Conservation (phyloP, 1,140 invertebrate species). For the Zaprionus taronus region DNA sequence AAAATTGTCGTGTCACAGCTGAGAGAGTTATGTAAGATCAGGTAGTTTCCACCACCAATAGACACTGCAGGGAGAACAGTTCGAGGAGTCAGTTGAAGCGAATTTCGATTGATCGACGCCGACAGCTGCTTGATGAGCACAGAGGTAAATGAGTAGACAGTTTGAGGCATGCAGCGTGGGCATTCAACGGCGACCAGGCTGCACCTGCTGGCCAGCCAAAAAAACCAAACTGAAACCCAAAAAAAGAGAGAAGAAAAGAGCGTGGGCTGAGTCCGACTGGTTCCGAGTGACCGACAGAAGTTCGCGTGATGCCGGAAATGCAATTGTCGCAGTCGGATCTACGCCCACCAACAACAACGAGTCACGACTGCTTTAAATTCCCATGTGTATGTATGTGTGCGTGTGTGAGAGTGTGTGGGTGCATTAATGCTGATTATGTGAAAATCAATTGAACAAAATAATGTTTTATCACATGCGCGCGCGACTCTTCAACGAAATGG, state of each 20-base stretch:
- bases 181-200: constrained; percentile 32
- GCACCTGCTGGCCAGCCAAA: constrained; percentile 60
- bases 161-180: constrained; percentile 63
- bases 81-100: constrained; percentile 15
- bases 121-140: constrained; percentile 64
- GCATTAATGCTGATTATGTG: constrained; percentile 61
- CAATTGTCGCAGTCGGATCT: constrained; percentile 70
- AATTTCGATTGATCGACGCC: constrained; percentile 66
- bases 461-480: constrained; percentile 59
- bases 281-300: constrained; percentile 30
- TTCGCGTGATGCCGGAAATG: constrained; percentile 71
- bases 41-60: constrained; percentile 18
- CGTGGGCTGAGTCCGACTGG: constrained; percentile 26
- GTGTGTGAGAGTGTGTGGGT: constrained; percentile 44
- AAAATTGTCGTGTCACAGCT: background rate
- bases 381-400: background rate
- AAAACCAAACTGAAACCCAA: constrained; percentile 8
- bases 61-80: background rate
- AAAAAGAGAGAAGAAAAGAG: constrained; percentile 21
- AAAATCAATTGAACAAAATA: constrained; percentile 69
- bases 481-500: constrained; percentile 67
- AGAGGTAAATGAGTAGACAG: constrained; percentile 61
- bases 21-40: background rate
- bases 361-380: background rate
- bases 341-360: constrained; percentile 58